Conservation (phyloP, 2,888 invertebrate genomes). For the Darwinula stevensoni region DNA sequence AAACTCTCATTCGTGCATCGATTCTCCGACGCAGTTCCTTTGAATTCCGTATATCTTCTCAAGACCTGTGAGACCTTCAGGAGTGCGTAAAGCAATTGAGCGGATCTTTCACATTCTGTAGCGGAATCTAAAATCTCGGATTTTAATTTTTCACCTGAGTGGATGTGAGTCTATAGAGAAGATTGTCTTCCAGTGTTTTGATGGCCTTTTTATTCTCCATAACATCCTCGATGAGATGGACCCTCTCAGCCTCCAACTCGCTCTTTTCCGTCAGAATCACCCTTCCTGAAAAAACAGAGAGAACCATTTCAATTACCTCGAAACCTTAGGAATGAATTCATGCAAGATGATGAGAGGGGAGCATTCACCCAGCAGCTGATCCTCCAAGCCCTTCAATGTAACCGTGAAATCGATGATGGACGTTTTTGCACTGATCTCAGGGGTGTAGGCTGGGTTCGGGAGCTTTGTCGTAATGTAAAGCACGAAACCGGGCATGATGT, state of each 20-base stretch:
- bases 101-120: too few relatives aligned
- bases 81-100: too few relatives aligned
- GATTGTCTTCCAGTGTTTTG: conserved; percentile 78
- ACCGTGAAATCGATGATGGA: conserved; percentile 94
- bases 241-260: conserved; percentile 75
- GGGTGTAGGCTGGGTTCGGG: conserved; percentile 84
- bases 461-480: conserved; percentile 84
- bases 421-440: conserved; percentile 84
- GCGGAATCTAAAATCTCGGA: too few relatives aligned
- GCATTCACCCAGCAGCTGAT: conserved; percentile 50
- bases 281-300: conserved; percentile 24
- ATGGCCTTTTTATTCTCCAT: conserved; percentile 85
- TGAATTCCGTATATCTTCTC: too few relatives aligned
- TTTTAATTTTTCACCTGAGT: conserved; percentile 36
- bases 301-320: too few relatives aligned
- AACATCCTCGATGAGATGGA: conserved; percentile 73
- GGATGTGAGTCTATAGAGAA: conserved; percentile 65
- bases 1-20: too few relatives aligned
- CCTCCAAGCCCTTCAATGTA: conserved; percentile 82
- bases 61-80: too few relatives aligned
- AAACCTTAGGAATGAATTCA: too few relatives aligned
- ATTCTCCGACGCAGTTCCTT: too few relatives aligned
- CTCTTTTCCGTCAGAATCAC: conserved; percentile 89
- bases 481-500: conserved; percentile 82
- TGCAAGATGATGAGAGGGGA: neutral